A percentile compares a stretch with the other conserved stretches of the same genome.
These are phyloP conservation scores for Dendrocopos noguchii DNA, from an alignment of 2,113 vertebrate species.

Conservation along the genomic window DNA sequence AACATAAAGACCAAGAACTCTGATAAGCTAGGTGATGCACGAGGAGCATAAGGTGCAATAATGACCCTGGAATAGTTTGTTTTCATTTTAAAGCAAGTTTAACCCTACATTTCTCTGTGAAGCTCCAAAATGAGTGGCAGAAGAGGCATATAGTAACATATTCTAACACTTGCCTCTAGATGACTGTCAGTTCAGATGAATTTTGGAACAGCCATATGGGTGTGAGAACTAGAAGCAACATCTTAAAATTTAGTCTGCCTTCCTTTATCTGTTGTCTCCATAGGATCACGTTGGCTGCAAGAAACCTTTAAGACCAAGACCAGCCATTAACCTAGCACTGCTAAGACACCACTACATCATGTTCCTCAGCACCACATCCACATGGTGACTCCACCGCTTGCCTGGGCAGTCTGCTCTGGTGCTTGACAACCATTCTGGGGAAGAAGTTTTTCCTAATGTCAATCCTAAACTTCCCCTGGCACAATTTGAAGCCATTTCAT, in stretches of 20 bases:
- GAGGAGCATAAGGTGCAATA: neutral
- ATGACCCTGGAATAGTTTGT: neutral
- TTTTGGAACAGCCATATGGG: neutral
- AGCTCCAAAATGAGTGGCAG: fast-evolving
- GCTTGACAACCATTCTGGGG: too few species aligned
- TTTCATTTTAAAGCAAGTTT: neutral
- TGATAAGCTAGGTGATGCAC: neutral
- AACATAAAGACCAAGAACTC: neutral
- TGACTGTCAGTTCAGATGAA: neutral
- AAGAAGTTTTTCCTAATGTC: too few species aligned
- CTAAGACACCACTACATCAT: too few species aligned
- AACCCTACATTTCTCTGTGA: neutral
- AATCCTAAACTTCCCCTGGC: too few species aligned
- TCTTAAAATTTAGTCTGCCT: neutral
- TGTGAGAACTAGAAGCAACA: neutral
- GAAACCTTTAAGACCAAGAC: too few species aligned
- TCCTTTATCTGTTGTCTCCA: too few species aligned
- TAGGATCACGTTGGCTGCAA: too few species aligned
- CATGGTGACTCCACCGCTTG: too few species aligned
- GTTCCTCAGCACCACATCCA: too few species aligned
- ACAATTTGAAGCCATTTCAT: too few species aligned
- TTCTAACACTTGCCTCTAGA: neutral
- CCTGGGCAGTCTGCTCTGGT: too few species aligned
- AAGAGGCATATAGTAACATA: neutral
- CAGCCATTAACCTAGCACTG: too few species aligned